Evolutionary conservation across 2,797 vertebrate genomes (phyloP), one percentile per base, ranked within the genome.

Genomic region (Rousettus madagascariensis): DNA sequence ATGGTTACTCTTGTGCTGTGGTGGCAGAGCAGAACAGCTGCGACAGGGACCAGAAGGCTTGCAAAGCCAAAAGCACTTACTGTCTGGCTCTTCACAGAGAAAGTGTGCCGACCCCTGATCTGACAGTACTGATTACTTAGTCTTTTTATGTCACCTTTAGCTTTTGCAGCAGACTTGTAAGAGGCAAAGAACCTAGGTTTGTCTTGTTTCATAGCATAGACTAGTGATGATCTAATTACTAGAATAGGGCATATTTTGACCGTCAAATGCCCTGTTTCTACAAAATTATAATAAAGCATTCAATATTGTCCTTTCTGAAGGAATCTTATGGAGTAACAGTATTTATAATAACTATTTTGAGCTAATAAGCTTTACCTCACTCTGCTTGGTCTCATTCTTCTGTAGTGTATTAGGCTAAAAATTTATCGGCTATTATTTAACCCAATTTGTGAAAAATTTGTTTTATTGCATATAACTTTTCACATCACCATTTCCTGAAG

Each of bases 301-400:
- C 82, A 51, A 3, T 49, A 24, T 26, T 19, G 28, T 26, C 55
- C 22, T 91, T 95, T 38, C 65, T 61, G 49, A 71, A 83, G 75
- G 84, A 61, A 33, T 88, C 79, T 57, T n/a, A 36, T 0, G 6
- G 46, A 33, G 28, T 51, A 51, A 68, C 15, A 49, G 16, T 53
- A 61, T 83, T 74, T 46, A 33, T 57, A 41, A 38, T 6, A 33
- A 78, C 63, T 20, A 30, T 75, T 80, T 51, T 90, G 82, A 61
- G 91, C 72, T 89, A 43, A 51, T 53, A 59, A 91, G 83, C 85
- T 93, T 55, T 85, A 88, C 92, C 72, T 97, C 92, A 86, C 61
- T 85, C 65, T 74, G 91, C 78, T 89, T 79, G 74, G 10, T 61
- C 65, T 88, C 49, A 53, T 38, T 77, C 71, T 82, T 46, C 61